A percentile compares a stretch with the other conserved stretches of the same genome.
Conservation (phyloP, 2,797 vertebrate genomes). For the Sebastes alutus region DNA sequence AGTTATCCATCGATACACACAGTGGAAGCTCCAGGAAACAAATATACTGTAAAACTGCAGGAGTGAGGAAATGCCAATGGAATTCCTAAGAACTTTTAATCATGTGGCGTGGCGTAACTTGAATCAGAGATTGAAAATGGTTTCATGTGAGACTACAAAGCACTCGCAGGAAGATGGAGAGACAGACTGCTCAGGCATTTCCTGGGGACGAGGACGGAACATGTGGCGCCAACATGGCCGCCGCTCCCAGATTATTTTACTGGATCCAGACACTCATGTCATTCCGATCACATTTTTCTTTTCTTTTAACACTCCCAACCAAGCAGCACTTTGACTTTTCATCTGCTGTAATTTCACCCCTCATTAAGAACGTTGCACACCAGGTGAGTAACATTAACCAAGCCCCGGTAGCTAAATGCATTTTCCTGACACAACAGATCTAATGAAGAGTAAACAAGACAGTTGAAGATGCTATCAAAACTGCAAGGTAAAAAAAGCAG, state of each 20-base stretch:
- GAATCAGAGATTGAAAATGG: conserved; percentile 7
- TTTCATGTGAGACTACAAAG: conserved; percentile 43
- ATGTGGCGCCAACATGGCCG: conserved; percentile 40
- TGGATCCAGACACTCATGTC: neutral
- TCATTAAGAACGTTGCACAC: neutral
- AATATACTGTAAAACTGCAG: neutral
- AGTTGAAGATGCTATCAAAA: neutral
- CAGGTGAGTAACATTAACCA: neutral
- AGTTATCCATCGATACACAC: neutral
- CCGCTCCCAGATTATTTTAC: neutral
- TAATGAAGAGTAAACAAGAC: conserved; percentile 7
- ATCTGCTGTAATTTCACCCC: conserved; percentile 5
- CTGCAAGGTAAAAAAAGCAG: neutral
- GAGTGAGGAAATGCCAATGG: neutral
- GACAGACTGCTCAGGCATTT: conserved; percentile 26
- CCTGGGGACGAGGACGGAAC: conserved; percentile 7
- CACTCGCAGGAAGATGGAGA: conserved; percentile 20
- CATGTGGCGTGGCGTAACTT: conserved; percentile 5
- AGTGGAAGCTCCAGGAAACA: neutral
- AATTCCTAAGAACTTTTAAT: conserved; percentile 2
- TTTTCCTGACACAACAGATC: neutral
- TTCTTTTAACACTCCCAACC: neutral
- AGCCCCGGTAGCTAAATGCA: neutral
- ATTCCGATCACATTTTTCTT: neutral
- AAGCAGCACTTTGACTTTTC: neutral